phyloP scores from a whole-genome alignment of 2,888 invertebrate genomes.

The Cataglyphis rosenhaueri region DNA sequence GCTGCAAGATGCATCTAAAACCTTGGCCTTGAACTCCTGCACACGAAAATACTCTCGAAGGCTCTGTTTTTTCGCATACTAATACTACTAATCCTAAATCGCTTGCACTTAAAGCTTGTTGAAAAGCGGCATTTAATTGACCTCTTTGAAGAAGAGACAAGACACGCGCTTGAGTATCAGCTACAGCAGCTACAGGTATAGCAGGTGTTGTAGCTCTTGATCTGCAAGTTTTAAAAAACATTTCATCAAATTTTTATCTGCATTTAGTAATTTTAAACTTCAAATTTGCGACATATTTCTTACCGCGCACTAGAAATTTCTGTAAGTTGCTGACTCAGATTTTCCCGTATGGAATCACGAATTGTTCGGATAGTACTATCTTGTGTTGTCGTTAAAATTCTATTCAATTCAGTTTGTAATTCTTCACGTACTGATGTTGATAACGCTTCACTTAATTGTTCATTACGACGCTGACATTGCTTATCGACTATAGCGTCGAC shows the following conservation, averaged over 20 bases:
- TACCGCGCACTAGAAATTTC: slow-evolving; percentile 83
- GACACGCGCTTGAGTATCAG: slow-evolving; percentile 81
- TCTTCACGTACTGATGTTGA: slow-evolving; percentile 79
- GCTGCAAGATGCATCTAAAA: slow-evolving; percentile 91
- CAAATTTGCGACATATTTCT: slow-evolving; percentile 13
- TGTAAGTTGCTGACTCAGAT: slow-evolving; percentile 82
- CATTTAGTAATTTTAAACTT: neutral
- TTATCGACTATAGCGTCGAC: slow-evolving; percentile 86
- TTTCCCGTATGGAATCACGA: slow-evolving; percentile 82
- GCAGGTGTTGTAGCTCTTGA: slow-evolving; percentile 92
- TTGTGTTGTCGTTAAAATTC: slow-evolving; percentile 77
- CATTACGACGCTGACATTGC: slow-evolving; percentile 84
- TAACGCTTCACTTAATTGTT: slow-evolving; percentile 79
- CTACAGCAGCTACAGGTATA: slow-evolving; percentile 86
- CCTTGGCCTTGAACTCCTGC: slow-evolving; percentile 85
- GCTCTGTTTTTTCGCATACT: slow-evolving; percentile 94
- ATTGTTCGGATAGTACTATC: slow-evolving; percentile 80
- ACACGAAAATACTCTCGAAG: slow-evolving; percentile 90
- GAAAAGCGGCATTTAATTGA: slow-evolving; percentile 95
- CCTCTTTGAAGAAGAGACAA: slow-evolving; percentile 86
- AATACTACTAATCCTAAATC: slow-evolving; percentile 95
- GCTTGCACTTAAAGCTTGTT: slow-evolving; percentile 95
- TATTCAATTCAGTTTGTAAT: slow-evolving; percentile 80
- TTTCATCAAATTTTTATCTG: neutral
- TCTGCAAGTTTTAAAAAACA: slow-evolving; percentile 86